These are phyloP conservation scores for Metaphire vulgaris DNA, from an alignment of 1,140 invertebrate species.

Conservation along the genomic window DNA sequence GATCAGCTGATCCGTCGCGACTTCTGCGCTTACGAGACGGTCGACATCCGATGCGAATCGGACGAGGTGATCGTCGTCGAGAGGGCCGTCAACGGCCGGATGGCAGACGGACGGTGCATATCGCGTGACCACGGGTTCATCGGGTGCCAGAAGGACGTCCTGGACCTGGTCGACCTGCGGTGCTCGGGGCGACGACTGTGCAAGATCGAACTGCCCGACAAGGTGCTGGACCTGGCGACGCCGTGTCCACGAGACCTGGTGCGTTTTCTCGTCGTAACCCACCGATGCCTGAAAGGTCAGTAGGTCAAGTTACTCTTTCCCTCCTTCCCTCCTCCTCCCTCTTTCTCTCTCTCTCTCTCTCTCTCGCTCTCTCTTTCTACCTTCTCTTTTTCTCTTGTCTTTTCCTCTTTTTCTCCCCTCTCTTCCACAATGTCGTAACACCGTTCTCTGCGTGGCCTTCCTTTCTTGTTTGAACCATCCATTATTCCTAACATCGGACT, in stretches of 20 bases:
- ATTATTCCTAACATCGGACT: no score
- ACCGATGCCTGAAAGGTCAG: not conserved
- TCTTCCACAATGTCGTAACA: no score
- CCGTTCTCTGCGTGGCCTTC: no score
- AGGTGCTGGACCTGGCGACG: not conserved
- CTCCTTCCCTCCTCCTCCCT: no score
- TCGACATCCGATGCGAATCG: not conserved
- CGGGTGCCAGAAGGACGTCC: not conserved
- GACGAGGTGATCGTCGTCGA: not conserved
- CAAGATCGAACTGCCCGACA: not conserved
- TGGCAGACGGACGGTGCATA: not conserved
- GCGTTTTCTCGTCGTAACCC: not conserved
- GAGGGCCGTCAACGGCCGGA: not conserved
- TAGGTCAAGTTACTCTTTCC: no score
- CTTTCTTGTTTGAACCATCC: no score
- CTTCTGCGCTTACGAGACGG: not conserved
- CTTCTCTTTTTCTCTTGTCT: no score
- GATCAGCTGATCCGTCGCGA: not conserved
- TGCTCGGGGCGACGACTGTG: not conserved
- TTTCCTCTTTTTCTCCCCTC: no score
- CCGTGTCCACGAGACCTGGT: not conserved
- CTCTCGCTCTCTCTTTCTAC: no score
- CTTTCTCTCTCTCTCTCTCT: no score
- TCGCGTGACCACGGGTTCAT: not conserved
- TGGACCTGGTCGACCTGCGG: not conserved